phyloP scores from a whole-genome alignment of 2,888 invertebrate genomes.

The Leptopilina syphax region DNA sequence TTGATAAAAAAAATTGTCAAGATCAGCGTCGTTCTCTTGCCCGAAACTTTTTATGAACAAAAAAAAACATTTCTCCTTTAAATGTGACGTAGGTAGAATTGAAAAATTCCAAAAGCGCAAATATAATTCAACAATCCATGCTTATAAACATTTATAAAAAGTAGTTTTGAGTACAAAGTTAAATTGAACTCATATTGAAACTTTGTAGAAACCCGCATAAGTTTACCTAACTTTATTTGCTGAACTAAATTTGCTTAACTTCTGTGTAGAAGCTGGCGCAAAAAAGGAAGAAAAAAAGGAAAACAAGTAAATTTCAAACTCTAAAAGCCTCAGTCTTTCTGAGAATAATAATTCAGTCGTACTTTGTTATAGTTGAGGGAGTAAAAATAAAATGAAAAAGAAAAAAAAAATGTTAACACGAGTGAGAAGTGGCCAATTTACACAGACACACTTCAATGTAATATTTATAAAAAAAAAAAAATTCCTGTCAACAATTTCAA shows the following conservation, averaged over 20 bases:
- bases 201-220: constrained; percentile 15
- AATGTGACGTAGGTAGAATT: too few species aligned
- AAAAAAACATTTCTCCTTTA: too few species aligned
- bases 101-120: neutral
- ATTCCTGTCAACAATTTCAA: too few species aligned
- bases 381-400: neutral
- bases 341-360: constrained; percentile 22
- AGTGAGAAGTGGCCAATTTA: neutral
- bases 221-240: constrained; percentile 13
- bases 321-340: constrained; percentile 3
- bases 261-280: neutral
- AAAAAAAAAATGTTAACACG: neutral
- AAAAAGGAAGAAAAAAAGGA: neutral
- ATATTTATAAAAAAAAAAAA: too few species aligned
- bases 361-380: neutral
- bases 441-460: too few species aligned
- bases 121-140: neutral
- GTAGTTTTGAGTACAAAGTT: constrained; percentile 19
- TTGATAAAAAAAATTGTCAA: too few species aligned
- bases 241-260: constrained; percentile 4
- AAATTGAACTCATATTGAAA: constrained; percentile 18
- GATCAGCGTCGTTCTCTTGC: too few species aligned
- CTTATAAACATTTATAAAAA: constrained; percentile 12
- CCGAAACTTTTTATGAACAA: too few species aligned
- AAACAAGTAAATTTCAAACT: neutral